Evolutionary conservation across 2,888 invertebrate species (phyloP).

Genomic region (Disparrhopalites patrizii): DNA sequence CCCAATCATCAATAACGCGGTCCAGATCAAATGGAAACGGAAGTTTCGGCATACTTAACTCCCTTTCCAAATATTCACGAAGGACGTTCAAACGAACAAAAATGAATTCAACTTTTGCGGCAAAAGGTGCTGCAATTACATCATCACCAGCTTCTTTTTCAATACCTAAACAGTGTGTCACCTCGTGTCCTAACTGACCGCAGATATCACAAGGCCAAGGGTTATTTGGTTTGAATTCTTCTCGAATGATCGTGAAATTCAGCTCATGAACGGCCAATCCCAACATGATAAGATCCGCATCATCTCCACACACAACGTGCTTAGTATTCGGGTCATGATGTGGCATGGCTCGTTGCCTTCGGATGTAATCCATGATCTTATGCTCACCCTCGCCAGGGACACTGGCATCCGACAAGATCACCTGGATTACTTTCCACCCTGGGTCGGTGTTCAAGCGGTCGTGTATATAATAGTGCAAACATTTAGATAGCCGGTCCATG

Average conservation of each 20-base stretch:
- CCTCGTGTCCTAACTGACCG: conserved; percentile 77
- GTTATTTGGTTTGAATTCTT: conserved; percentile 97
- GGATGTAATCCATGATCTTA: conserved; percentile 98
- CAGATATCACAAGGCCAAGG: conserved; percentile 95
- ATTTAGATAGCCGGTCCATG: conserved; percentile 77
- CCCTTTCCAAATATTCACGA: conserved; percentile 86
- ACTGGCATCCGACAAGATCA: conserved; percentile 97
- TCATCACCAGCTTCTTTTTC: conserved; percentile 60
- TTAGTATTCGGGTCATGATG: conserved; percentile 97
- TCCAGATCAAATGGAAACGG: conserved; percentile 95
- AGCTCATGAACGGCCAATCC: conserved; percentile 98
- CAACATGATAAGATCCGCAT: conserved; percentile 97
- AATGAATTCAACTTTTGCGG: conserved; percentile 79
- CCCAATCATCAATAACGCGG: conserved; percentile 96
- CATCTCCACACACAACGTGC: conserved; percentile 96
- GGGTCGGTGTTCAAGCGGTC: conserved; percentile 87
- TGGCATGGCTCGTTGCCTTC: conserved; percentile 89
- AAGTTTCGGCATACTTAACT: conserved; percentile 83
- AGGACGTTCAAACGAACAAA: conserved; percentile 90
- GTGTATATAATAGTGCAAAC: conserved; percentile 80
- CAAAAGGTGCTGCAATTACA: conserved; percentile 58
- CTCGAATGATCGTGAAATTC: conserved; percentile 96
- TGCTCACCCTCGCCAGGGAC: conserved; percentile 98
- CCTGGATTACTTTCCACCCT: conserved; percentile 90
- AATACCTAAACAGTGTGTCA: conserved; percentile 84